phyloP scores from a whole-genome alignment of 2,797 vertebrate genomes.

The Mastacembelus armatus region DNA sequence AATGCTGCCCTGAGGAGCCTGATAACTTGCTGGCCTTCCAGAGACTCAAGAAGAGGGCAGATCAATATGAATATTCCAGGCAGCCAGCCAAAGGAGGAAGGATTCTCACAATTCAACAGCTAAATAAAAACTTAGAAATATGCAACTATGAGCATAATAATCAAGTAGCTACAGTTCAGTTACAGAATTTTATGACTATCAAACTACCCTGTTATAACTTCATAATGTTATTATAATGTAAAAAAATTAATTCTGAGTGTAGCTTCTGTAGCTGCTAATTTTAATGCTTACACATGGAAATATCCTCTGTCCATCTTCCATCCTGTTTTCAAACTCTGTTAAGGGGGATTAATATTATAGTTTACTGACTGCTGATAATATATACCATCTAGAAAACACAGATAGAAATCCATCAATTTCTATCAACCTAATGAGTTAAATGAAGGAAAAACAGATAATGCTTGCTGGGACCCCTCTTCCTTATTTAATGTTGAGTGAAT shows the following conservation, averaged over 20 bases:
- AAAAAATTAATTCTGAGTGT: background rate
- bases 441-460: too few relatives aligned
- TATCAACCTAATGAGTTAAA: too few relatives aligned
- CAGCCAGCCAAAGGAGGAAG: constrained; percentile 36
- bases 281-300: constrained; percentile 2
- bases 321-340: too few relatives aligned
- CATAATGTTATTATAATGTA: background rate
- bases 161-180: background rate
- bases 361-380: background rate
- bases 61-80: constrained; percentile 57
- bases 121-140: constrained; percentile 29
- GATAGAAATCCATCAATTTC: too few relatives aligned
- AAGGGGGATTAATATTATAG: background rate
- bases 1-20: constrained; percentile 41
- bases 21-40: constrained; percentile 44
- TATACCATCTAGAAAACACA: background rate
- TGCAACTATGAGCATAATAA: constrained; percentile 28
- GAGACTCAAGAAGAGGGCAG: constrained; percentile 38
- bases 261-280: background rate
- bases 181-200: constrained; percentile 1
- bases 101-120: constrained; percentile 41
- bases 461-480: too few relatives aligned
- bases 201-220: background rate
- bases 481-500: too few relatives aligned
- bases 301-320: background rate